A percentile compares a stretch with the other conserved stretches of the same genome.
phyloP scores from a whole-genome alignment of 2,888 invertebrate species.

The Dilophus febrilis region DNA sequence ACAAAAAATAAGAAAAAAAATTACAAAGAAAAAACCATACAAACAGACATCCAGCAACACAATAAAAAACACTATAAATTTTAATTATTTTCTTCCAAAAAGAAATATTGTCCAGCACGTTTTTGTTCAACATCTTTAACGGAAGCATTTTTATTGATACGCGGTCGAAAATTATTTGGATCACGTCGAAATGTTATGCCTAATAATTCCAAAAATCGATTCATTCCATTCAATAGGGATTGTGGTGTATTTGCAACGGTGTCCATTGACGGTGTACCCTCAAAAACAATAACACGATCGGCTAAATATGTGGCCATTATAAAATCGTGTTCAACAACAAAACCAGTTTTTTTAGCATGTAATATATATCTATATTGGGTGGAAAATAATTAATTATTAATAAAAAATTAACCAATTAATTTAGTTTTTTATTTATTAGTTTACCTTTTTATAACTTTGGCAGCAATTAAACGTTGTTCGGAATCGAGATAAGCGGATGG shows the following conservation, averaged over 20 bases:
- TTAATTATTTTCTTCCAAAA: slow-evolving; percentile 62
- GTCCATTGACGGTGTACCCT: slow-evolving; percentile 77
- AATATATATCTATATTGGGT: slow-evolving; percentile 90
- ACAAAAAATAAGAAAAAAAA: too few species aligned
- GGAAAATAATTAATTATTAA: slow-evolving; percentile 15
- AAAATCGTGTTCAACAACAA: slow-evolving; percentile 99
- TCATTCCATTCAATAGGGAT: slow-evolving; percentile 93
- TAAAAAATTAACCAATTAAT: slow-evolving; percentile 67
- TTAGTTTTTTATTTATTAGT: slow-evolving; percentile 96
- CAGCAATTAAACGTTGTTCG: slow-evolving; percentile 98
- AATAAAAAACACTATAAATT: too few species aligned
- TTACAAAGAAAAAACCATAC: too few species aligned
- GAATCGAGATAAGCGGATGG: slow-evolving; percentile 98
- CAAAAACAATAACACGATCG: slow-evolving; percentile 96
- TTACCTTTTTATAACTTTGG: slow-evolving; percentile 95
- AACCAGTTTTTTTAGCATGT: slow-evolving; percentile 98
- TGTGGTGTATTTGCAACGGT: slow-evolving; percentile 86
- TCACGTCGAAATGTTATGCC: slow-evolving; percentile 97
- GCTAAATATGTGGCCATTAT: slow-evolving; percentile 99
- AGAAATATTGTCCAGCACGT: slow-evolving; percentile 94
- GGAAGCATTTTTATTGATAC: slow-evolving; percentile 92
- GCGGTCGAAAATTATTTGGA: slow-evolving; percentile 95
- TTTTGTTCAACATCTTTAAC: slow-evolving; percentile 98
- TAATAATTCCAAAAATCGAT: slow-evolving; percentile 82
- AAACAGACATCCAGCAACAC: too few species aligned